phyloP scores from a whole-genome alignment of 2,113 vertebrate genomes.

The Marmota flaviventris region DNA sequence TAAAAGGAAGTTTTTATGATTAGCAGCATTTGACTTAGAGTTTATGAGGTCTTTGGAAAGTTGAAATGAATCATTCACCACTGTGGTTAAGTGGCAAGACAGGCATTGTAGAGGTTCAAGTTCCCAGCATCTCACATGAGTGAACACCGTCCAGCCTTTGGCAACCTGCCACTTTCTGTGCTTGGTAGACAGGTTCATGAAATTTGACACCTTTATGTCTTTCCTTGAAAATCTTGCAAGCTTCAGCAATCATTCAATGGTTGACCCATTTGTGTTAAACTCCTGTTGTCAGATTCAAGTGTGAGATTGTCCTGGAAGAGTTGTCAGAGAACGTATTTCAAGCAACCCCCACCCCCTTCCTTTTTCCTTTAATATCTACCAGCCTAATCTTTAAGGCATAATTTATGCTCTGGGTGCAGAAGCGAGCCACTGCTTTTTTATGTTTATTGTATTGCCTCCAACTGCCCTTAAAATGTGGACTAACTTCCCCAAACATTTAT shows the following conservation, averaged over 20 bases:
- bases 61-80: background rate
- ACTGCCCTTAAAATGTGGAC: conserved; percentile 7
- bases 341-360: background rate
- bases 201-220: conserved; percentile 65
- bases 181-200: conserved; percentile 68
- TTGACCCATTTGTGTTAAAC: conserved; percentile 53
- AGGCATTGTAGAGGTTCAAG: background rate
- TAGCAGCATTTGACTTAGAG: background rate
- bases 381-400: background rate
- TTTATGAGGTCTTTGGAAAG: conserved; percentile 48
- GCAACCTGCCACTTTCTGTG: conserved; percentile 63
- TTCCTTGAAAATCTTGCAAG: conserved; percentile 60
- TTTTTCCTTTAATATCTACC: conserved; percentile 8
- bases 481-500: background rate
- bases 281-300: conserved; percentile 11
- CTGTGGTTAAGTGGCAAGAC: conserved; percentile 36
- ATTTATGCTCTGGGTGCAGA: conserved; percentile 29
- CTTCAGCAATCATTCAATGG: conserved; percentile 45
- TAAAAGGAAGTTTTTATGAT: conserved; percentile 58
- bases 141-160: conserved; percentile 57
- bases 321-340: background rate
- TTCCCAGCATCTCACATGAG: conserved; percentile 61
- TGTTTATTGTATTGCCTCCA: background rate
- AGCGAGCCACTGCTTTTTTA: background rate
- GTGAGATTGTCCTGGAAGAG: background rate